These are phyloP conservation scores for Boulengeromyrus knoepffleri DNA, from an alignment of 2,113 vertebrate species.

Conservation along the genomic window DNA sequence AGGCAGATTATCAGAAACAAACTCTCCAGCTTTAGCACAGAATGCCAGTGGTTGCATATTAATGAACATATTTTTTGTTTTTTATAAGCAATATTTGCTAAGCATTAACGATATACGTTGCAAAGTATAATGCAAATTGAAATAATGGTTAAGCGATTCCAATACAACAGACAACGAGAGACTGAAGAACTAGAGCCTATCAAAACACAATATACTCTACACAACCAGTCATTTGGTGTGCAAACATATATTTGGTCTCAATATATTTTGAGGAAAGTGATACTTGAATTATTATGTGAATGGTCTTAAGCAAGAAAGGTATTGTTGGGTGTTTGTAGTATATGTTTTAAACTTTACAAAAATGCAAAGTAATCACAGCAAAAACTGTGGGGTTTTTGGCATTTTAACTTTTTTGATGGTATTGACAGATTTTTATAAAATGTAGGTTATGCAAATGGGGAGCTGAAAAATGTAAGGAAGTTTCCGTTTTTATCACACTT, in stretches of 20 bases:
- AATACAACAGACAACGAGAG: neutral
- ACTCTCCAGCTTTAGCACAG: neutral
- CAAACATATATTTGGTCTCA: neutral
- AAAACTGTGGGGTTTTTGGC: neutral
- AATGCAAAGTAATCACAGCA: neutral
- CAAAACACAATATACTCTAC: neutral
- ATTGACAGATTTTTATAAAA: too few species aligned
- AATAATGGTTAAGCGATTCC: neutral
- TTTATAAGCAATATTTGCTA: neutral
- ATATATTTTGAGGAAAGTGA: neutral
- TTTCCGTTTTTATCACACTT: too few species aligned
- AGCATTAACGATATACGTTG: neutral
- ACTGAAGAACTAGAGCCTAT: neutral
- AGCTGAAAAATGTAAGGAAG: too few species aligned
- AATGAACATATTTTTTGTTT: neutral
- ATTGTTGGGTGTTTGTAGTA: neutral
- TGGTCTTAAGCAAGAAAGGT: neutral
- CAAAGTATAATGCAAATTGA: neutral
- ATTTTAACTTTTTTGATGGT: too few species aligned
- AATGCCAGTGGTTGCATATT: neutral
- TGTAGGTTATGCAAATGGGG: too few species aligned
- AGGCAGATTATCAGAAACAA: slow-evolving; percentile 5
- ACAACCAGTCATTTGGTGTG: neutral
- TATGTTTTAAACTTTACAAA: neutral
- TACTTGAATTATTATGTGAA: neutral